These are phyloP conservation scores for Esox lucius DNA, from an alignment of 2,797 vertebrate species.

Conservation along the genomic window DNA sequence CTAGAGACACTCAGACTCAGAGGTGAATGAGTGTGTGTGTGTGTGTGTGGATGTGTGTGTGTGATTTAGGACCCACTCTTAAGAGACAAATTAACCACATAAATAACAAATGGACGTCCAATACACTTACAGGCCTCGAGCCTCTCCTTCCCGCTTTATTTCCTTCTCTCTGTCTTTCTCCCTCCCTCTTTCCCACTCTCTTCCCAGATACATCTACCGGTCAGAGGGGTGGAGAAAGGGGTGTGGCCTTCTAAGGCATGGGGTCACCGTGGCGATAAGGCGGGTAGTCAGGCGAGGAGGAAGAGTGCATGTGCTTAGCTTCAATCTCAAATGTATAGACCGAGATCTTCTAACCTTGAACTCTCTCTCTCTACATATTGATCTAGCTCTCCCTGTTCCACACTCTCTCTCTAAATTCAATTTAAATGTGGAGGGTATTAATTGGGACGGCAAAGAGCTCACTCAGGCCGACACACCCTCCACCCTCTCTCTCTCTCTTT, in stretches of 20 bases:
- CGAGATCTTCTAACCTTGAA: neutral
- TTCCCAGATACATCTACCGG: conserved; percentile 12
- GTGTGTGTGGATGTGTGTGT: conserved; percentile 15
- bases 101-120: conserved; percentile 8
- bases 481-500: neutral
- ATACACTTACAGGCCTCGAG: neutral
- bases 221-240: conserved; percentile 13
- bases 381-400: conserved; percentile 35
- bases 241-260: conserved; percentile 12
- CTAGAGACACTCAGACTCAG: conserved; percentile 40
- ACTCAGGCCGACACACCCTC: no score
- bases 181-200: neutral
- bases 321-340: neutral
- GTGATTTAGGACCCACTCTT: neutral
- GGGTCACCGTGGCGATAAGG: neutral
- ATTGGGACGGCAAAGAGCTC: no score
- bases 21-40: conserved; percentile 1
- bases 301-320: conserved; percentile 8
- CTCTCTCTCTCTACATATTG: neutral
- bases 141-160: neutral
- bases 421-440: no score
- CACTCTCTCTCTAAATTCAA: neutral
- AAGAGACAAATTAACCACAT: conserved; percentile 19
- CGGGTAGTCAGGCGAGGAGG: conserved; percentile 21
- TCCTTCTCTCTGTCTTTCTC: neutral